phyloP scores from a whole-genome alignment of 1,140 invertebrate genomes.

The Brachionus plicatilis region DNA sequence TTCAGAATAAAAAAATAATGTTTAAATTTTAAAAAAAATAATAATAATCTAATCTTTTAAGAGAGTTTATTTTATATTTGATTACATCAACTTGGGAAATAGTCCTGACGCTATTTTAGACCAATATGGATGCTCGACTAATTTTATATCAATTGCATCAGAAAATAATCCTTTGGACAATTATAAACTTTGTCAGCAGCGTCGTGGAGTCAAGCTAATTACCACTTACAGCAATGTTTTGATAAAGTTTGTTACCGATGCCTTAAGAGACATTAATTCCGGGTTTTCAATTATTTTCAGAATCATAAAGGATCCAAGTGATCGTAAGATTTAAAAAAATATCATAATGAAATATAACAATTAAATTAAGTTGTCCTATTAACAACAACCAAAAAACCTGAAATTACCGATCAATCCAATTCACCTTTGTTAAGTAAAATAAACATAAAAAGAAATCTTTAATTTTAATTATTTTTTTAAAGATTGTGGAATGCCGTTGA shows the following conservation, averaged over 20 bases:
- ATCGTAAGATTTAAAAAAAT: not conserved
- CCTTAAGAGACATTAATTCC: not conserved
- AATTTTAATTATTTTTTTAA: not conserved
- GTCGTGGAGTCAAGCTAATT: conserved; percentile 1
- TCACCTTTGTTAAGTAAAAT: not conserved
- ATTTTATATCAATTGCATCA: conserved; percentile 31
- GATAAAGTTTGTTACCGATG: not conserved
- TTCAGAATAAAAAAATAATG: too few species aligned
- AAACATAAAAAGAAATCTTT: not conserved
- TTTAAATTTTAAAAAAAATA: too few species aligned
- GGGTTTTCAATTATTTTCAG: conserved; percentile 30
- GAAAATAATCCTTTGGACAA: not conserved
- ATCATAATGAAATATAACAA: not conserved
- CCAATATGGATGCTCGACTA: conserved; percentile 9
- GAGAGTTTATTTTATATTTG: conserved; percentile 34
- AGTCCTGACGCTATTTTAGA: not conserved
- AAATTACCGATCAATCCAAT: not conserved
- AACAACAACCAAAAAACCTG: not conserved
- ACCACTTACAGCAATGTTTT: conserved; percentile 37
- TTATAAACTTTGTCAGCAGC: conserved; percentile 12
- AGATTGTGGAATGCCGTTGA: conserved; percentile 28
- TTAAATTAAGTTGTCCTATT: not conserved
- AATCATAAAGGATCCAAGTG: conserved; percentile 27
- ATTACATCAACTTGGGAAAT: conserved; percentile 23
- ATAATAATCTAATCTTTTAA: not conserved